phyloP scores from a whole-genome alignment of 2,113 vertebrate species.

The Scomber colias region DNA sequence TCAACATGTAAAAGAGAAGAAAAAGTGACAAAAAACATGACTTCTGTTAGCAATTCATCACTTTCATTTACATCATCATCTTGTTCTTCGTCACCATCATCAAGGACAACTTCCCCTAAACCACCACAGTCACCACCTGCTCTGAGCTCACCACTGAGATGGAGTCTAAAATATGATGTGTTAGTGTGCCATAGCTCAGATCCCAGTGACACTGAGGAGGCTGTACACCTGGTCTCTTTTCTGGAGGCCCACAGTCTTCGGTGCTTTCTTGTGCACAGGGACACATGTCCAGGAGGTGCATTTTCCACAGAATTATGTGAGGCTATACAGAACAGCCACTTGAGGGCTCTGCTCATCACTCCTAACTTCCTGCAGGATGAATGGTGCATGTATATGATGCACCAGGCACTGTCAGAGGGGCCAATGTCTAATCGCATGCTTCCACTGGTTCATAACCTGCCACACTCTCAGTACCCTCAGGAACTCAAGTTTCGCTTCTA shows the following conservation, averaged over 20 bases:
- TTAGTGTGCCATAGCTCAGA: constrained; percentile 89
- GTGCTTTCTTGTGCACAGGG: constrained; percentile 90
- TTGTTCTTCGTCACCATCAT: background rate
- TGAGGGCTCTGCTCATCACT: constrained; percentile 89
- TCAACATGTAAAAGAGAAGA: constrained; percentile 24
- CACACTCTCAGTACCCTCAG: constrained; percentile 83
- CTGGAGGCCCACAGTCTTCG: constrained; percentile 85
- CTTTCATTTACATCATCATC: background rate
- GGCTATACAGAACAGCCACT: constrained; percentile 87
- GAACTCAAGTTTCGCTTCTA: constrained; percentile 89
- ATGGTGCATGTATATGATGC: constrained; percentile 93
- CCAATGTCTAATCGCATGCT: constrained; percentile 87
- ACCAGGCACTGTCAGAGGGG: constrained; percentile 87
- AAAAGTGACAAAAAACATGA: background rate
- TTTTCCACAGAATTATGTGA: constrained; percentile 87
- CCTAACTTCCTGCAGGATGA: constrained; percentile 87
- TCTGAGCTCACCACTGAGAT: constrained; percentile 77
- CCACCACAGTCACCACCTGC: background rate
- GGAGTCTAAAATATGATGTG: constrained; percentile 86
- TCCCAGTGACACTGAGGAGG: constrained; percentile 84
- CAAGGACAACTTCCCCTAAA: background rate
- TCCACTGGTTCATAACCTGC: constrained; percentile 84
- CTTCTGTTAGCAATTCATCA: background rate
- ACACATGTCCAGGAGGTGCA: constrained; percentile 78
- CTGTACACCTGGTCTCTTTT: constrained; percentile 85